Base-by-base conservation (phyloP, 2,888 invertebrate genomes). In the Mythimna pallens region DNA sequence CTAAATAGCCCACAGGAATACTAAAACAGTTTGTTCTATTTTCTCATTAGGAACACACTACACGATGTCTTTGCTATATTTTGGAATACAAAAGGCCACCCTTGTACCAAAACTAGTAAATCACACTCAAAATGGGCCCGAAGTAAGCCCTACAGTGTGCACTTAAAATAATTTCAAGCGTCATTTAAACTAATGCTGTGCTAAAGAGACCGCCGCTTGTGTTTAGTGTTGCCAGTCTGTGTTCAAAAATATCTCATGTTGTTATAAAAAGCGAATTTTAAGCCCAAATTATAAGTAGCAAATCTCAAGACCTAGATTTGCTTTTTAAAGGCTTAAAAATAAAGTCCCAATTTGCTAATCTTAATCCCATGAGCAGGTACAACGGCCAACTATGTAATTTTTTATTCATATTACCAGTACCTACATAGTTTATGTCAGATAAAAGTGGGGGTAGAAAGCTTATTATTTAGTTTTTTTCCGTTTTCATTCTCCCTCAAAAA, bases 151-250 rank as follows among this genome's bases (percentile, higher is more conserved):
- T 68, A 47, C 72, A 58, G 63, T 78, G 72, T 74, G 86, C 90
- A 91, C 91, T 92, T 91, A 90, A 89, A 90, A 85, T 80, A 79
- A 90, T 92, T 91, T 91, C 87, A 92, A 92, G 92, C 91, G 81
- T 86, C 91, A 92, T 92, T 94, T 90, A 89, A 91, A 91, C 86
- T 85, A 88, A 89, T 85, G 83, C 78, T 73, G 77, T 79, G 88
- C 86, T 85, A 87, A 88, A 76, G 30, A 69, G 73, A 70, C 69
- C 76, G 75, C 57, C 68, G 40, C 63, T 71, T 62, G 34, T 0
- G 65, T 59, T 63, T 43, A 10, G 81, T 70, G 78, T 86, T 80
- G 76, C 84, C 76, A 83, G 54, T 14, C 54, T 22, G 17, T 25
- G 12, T 20, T 12, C n/a, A 30, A 1, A 5, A 14, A 43, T 34